Base-by-base conservation (phyloP, 53 echinoderm and acorn worm genomes). In the Zoroaster sp. region DNA sequence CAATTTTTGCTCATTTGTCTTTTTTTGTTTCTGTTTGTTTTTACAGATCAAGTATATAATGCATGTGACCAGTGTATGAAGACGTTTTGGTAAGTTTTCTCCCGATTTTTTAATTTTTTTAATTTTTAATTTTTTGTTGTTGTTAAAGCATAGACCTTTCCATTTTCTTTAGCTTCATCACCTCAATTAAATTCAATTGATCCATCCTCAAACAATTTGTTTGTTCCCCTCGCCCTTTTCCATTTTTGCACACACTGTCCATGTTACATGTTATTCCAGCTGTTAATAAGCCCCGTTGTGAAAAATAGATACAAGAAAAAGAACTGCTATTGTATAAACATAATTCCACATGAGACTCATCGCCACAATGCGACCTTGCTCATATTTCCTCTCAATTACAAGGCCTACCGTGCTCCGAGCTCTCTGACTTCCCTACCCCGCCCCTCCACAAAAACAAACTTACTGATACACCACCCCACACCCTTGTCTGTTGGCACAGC, bases 31-130 rank as follows among this genome's bases (percentile, higher is more conserved):
- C 43, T n/a, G n/a, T 25, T 47, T 88, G 3, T 78, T 41, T 88
- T 25, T 43, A 38, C 94, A 94, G 94, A 92, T 45, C 92, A 92
- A 90, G 92, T 80, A 4, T 94, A 94, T 88, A 93, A 90, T 87
- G 94, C 94, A 33, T 94, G 94, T 43, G 94, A 94, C 44, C 88
- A 90, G 65, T 94, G 94, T 66, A 93, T 93, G 92, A 94, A 89
- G 88, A 94, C 94, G 38, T 94, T 93, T 88, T 94, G 94, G 94
- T 94, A 83, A 90, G 94, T 94, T 25, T 42, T 7, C 4, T 4
- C 9, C 5, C 5, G 20, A 25, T 5, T 28, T 7, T 8, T 28
- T 31, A 28, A 30, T 31, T 66, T 66, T 25, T 15, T 34, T 7
- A 55, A 55, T 8, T 12, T 12, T 8, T 12, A 46, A 6, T 8